These are phyloP conservation scores for Cotesia vestalis DNA, from an alignment of 1,140 invertebrate genomes.

Conservation along the genomic window DNA sequence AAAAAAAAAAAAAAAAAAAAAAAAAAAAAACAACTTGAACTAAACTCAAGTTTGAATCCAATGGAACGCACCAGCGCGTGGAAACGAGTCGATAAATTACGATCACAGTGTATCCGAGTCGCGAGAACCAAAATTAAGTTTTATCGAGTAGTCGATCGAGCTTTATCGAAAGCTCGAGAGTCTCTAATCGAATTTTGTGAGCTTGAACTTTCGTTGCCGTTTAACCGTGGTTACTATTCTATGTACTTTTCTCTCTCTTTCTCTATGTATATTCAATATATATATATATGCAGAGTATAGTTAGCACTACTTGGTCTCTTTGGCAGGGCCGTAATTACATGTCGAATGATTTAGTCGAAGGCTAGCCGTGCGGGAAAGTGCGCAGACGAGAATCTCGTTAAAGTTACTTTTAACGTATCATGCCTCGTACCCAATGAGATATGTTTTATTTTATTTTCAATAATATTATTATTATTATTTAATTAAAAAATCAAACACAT, in stretches of 20 bases:
- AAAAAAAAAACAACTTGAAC: background rate
- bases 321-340: conserved; percentile 18
- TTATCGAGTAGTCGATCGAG: conserved; percentile 10
- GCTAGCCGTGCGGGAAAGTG: background rate
- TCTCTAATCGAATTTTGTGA: conserved; percentile 22
- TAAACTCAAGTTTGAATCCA: conserved; percentile 2
- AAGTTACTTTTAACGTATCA: background rate
- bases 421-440: background rate
- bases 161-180: conserved; percentile 22
- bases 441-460: background rate
- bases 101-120: background rate
- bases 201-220: conserved; percentile 2
- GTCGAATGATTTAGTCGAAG: conserved; percentile 19
- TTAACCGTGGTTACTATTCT: conserved; percentile 2
- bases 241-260: background rate
- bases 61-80: conserved; percentile 17
- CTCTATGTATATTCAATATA: background rate
- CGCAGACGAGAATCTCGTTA: conserved; percentile 12
- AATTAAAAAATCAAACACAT: background rate
- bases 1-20: conserved; percentile 1
- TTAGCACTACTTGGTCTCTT: background rate
- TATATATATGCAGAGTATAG: background rate
- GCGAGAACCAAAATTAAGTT: conserved; percentile 5
- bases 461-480: background rate
- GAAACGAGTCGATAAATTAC: conserved; percentile 16